Conservation (phyloP, 2,888 invertebrate species). For the Flexamia atlantica region DNA sequence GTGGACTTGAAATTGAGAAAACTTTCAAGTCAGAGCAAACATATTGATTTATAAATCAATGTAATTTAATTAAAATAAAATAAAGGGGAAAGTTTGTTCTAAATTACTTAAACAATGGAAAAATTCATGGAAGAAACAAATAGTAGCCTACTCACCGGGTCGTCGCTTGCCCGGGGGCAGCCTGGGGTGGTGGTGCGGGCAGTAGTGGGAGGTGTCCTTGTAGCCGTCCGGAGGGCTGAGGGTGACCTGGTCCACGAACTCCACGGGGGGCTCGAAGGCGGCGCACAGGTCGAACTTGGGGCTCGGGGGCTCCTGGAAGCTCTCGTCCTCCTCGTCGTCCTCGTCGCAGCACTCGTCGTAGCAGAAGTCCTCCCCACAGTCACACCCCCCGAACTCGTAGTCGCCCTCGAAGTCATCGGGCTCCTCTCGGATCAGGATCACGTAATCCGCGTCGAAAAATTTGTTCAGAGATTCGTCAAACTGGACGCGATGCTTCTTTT, state of each 20-base stretch:
- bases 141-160: slow-evolving; percentile 37
- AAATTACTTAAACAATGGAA: too few relatives aligned
- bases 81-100: too few relatives aligned
- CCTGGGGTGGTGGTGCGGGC: slow-evolving; percentile 61
- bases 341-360: slow-evolving; percentile 77
- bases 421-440: slow-evolving; percentile 93
- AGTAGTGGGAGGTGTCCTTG: slow-evolving; percentile 83
- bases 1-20: too few relatives aligned
- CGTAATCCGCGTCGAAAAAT: slow-evolving; percentile 95
- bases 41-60: too few relatives aligned
- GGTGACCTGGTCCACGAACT: slow-evolving; percentile 89
- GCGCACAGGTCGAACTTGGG: slow-evolving; percentile 69
- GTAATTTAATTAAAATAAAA: too few relatives aligned
- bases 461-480: slow-evolving; percentile 94
- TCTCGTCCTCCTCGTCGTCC: slow-evolving; percentile 71
- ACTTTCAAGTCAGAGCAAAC: too few relatives aligned
- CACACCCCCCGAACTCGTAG: slow-evolving; percentile 81
- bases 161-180: slow-evolving; percentile 43
- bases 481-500: slow-evolving; percentile 86
- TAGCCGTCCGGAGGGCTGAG: slow-evolving; percentile 95
- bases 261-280: slow-evolving; percentile 82
- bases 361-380: slow-evolving; percentile 84
- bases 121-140: too few relatives aligned
- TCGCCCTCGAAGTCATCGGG: slow-evolving; percentile 89
- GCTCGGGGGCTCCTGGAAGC: slow-evolving; percentile 46